These are phyloP conservation scores for Nemurella pictetii DNA, from an alignment of 2,888 invertebrate genomes.

Conservation along the genomic window DNA sequence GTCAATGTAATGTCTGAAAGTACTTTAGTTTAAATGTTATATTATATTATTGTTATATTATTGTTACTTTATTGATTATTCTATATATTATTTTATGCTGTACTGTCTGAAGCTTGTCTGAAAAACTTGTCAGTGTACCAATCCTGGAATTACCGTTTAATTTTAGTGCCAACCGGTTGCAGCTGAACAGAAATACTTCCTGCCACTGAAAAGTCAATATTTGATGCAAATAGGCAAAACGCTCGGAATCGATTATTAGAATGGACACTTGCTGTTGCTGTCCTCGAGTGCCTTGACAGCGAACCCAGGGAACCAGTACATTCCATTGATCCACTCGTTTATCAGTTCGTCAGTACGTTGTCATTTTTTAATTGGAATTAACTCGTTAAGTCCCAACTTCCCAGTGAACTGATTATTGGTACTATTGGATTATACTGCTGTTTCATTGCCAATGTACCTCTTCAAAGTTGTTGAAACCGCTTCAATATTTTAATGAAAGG, in stretches of 20 bases:
- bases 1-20: no score
- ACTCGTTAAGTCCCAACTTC: no score
- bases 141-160: background rate
- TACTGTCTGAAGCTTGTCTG: no score
- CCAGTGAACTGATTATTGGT: no score
- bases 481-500: background rate
- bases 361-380: background rate
- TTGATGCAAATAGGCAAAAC: constrained; percentile 42
- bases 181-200: constrained; percentile 44
- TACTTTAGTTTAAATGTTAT: no score
- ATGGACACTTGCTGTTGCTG: background rate
- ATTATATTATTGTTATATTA: no score
- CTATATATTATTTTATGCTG: no score
- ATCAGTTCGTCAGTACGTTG: background rate
- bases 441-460: background rate
- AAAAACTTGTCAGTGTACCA: background rate
- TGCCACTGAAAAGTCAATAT: constrained; percentile 46
- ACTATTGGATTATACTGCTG: background rate
- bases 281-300: background rate
- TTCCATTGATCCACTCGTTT: background rate
- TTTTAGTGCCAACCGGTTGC: constrained; percentile 48
- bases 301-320: background rate
- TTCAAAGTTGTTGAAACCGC: background rate
- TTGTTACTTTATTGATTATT: no score
- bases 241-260: background rate